Evolutionary conservation across 2,888 invertebrate genomes (phyloP).

Genomic region (Oasisia sp.): DNA sequence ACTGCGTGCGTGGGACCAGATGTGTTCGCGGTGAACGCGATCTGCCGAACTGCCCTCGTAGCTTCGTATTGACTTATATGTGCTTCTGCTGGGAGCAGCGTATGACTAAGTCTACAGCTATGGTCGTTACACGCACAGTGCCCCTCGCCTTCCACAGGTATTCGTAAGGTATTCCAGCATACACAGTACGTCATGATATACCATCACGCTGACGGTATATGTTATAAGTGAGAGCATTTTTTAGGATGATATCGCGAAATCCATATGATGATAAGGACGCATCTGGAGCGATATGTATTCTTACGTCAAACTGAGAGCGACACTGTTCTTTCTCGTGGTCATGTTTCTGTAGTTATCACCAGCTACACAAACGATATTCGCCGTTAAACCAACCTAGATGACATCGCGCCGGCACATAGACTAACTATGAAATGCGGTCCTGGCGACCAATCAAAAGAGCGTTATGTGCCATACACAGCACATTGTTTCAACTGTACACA

Average conservation of each 20-base stretch:
- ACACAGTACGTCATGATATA: too few species aligned
- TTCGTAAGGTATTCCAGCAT: neutral
- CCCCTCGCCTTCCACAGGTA: neutral
- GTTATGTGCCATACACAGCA: neutral
- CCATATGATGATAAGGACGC: neutral
- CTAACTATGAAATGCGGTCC: neutral
- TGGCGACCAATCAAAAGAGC: neutral
- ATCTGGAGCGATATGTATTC: neutral
- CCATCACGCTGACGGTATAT: neutral
- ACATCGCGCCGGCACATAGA: neutral
- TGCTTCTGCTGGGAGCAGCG: neutral
- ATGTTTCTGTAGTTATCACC: neutral
- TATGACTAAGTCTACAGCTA: neutral
- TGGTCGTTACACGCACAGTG: neutral
- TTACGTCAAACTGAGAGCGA: neutral
- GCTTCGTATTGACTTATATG: neutral
- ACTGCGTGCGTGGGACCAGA: neutral
- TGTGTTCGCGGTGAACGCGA: neutral
- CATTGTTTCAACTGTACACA: too few species aligned
- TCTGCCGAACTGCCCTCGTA: neutral
- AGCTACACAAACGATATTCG: neutral
- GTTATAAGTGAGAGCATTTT: neutral
- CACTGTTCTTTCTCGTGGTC: neutral
- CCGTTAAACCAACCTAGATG: too few species aligned
- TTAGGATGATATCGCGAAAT: neutral